phyloP scores from a whole-genome alignment of 2,113 vertebrate genomes.

The Pelodiscus sinensis region DNA sequence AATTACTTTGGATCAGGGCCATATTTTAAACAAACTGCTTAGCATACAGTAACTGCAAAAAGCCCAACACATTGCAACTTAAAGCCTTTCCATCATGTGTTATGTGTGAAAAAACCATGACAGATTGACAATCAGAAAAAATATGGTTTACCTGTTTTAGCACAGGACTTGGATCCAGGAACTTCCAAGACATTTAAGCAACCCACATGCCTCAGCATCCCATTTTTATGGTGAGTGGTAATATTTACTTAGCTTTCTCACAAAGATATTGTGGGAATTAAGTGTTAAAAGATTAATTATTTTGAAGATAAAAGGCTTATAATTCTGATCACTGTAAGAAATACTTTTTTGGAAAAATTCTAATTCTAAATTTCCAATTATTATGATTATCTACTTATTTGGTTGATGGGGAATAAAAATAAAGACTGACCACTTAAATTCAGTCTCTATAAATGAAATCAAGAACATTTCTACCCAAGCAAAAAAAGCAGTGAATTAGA shows the following conservation, averaged over 20 bases:
- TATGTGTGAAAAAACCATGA: background rate
- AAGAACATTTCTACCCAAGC: background rate
- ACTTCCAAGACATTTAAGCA: background rate
- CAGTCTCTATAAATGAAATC: background rate
- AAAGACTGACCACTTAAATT: background rate
- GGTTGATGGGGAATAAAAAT: background rate
- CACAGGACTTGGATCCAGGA: accelerated
- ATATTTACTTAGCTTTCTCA: background rate
- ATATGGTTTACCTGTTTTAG: background rate
- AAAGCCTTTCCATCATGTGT: background rate
- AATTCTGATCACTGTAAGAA: background rate
- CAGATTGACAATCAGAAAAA: background rate
- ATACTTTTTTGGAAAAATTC: background rate
- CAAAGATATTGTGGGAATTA: background rate
- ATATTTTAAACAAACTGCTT: background rate
- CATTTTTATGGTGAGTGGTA: background rate
- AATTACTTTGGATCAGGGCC: background rate
- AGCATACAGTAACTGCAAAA: background rate
- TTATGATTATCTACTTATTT: too few species aligned
- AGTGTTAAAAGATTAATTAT: background rate
- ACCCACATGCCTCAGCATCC: background rate
- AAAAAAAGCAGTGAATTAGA: background rate
- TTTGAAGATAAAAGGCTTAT: background rate
- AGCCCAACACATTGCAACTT: background rate
- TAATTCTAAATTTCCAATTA: background rate